phyloP scores from a whole-genome alignment of 2,113 vertebrate species.

The Chlorocebus sabaeus region DNA sequence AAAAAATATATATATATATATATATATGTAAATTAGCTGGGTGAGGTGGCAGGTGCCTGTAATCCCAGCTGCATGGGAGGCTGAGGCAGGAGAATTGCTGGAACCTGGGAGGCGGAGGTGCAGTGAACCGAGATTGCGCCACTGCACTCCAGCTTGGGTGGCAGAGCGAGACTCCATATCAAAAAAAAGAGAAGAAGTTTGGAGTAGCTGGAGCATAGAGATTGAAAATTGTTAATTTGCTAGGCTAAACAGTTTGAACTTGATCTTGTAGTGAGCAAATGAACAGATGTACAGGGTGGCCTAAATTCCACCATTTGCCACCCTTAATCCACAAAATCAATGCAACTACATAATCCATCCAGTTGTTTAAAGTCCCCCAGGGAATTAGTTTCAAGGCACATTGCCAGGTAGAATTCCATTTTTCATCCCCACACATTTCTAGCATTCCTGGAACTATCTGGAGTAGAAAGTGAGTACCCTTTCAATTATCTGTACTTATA shows the following conservation, averaged over 20 bases:
- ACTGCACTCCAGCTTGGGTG: no score
- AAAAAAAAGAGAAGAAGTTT: not conserved
- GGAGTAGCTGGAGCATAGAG: not conserved
- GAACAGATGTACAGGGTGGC: slow-evolving; percentile 26
- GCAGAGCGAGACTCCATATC: no score
- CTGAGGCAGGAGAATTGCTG: no score
- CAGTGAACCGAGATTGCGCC: no score
- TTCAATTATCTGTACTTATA: not conserved
- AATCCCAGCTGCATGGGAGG: no score
- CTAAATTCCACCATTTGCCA: slow-evolving; percentile 50
- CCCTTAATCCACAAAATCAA: slow-evolving; percentile 58
- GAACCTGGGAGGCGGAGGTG: no score
- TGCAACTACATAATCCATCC: slow-evolving; percentile 9
- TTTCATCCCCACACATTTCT: not conserved
- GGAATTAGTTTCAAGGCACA: slow-evolving; percentile 43
- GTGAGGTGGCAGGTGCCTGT: no score
- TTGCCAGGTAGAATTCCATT: not conserved
- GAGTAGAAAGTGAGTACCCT: not conserved
- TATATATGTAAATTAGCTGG: no score
- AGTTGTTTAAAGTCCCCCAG: slow-evolving; percentile 8
- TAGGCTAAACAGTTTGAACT: slow-evolving; percentile 5
- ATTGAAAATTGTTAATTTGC: not conserved
- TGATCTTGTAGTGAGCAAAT: slow-evolving; percentile 1
- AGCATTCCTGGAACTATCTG: not conserved
- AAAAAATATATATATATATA: no score